These are phyloP conservation scores for Nemotelus pantherinus DNA, from an alignment of 2,888 invertebrate species.

Conservation along the genomic window DNA sequence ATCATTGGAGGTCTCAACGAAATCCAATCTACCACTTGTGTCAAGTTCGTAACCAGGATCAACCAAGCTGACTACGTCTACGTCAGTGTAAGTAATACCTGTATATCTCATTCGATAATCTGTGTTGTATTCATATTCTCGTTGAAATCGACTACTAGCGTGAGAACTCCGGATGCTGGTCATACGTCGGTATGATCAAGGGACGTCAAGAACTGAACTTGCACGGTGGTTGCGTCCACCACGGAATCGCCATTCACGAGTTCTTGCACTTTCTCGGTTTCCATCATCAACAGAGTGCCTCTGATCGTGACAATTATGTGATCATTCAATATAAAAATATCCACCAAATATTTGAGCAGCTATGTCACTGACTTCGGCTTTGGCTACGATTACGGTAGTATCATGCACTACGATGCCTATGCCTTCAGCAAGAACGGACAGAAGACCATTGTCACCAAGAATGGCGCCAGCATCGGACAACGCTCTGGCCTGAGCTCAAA, in stretches of 20 bases:
- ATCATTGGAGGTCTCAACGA: constrained; percentile 8
- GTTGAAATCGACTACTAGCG: not conserved
- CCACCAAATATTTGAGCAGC: constrained; percentile 68
- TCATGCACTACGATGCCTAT: constrained; percentile 80
- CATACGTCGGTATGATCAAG: constrained; percentile 75
- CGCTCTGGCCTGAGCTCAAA: constrained; percentile 73
- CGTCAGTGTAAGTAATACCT: constrained; percentile 19
- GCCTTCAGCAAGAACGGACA: constrained; percentile 77
- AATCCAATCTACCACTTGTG: constrained; percentile 15
- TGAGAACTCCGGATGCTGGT: constrained; percentile 74
- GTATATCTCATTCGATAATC: not conserved
- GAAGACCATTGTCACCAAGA: constrained; percentile 72
- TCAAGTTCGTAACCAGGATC: not conserved
- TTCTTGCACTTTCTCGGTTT: constrained; percentile 82
- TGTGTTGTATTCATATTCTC: not conserved
- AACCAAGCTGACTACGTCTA: constrained; percentile 11
- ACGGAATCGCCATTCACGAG: constrained; percentile 76
- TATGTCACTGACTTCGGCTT: constrained; percentile 72
- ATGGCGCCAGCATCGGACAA: constrained; percentile 69
- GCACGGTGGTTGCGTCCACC: constrained; percentile 59
- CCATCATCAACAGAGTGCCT: constrained; percentile 81
- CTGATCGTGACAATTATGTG: constrained; percentile 77
- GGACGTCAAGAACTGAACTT: constrained; percentile 58
- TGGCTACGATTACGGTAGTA: constrained; percentile 79
- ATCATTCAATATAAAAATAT: constrained; percentile 65